A percentile compares a stretch with the other conserved stretches of the same genome.
These are phyloP conservation scores for Apostichopus californicus DNA, from an alignment of 35 echinoderm and acorn worm species.

Conservation along the genomic window DNA sequence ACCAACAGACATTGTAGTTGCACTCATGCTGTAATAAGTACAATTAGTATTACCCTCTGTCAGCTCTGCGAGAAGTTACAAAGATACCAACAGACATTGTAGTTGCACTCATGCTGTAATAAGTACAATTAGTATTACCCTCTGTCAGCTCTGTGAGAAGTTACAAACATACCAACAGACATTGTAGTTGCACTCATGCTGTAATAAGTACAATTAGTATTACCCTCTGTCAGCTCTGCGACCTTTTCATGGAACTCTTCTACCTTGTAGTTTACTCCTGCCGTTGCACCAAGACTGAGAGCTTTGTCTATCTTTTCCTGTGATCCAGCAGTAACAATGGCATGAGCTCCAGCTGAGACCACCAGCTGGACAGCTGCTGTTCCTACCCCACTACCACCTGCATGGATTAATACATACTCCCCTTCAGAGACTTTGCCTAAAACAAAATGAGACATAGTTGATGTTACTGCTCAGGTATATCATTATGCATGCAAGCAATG, in stretches of 20 bases:
- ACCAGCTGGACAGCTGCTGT: constrained; percentile 87
- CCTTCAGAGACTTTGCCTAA: constrained; percentile 53
- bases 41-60: no score
- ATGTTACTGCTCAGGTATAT: neutral
- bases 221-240: constrained; percentile 78
- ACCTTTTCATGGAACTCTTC: constrained; percentile 75
- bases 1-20: no score
- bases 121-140: no score
- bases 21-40: no score
- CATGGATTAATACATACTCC: constrained; percentile 64
- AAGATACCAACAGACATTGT: no score
- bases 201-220: neutral
- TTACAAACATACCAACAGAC: no score
- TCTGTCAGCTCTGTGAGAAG: no score
- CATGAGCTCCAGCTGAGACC: constrained; percentile 56
- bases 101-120: no score
- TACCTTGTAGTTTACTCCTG: constrained; percentile 91
- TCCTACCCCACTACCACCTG: constrained; percentile 88
- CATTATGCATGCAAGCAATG: no score
- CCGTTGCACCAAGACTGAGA: constrained; percentile 68
- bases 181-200: no score
- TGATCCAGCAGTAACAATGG: constrained; percentile 92
- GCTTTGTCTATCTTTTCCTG: constrained; percentile 70
- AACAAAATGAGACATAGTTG: neutral
- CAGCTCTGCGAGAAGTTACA: no score